phyloP scores from a whole-genome alignment of 2,113 vertebrate genomes.

The Pogona vitticeps region DNA sequence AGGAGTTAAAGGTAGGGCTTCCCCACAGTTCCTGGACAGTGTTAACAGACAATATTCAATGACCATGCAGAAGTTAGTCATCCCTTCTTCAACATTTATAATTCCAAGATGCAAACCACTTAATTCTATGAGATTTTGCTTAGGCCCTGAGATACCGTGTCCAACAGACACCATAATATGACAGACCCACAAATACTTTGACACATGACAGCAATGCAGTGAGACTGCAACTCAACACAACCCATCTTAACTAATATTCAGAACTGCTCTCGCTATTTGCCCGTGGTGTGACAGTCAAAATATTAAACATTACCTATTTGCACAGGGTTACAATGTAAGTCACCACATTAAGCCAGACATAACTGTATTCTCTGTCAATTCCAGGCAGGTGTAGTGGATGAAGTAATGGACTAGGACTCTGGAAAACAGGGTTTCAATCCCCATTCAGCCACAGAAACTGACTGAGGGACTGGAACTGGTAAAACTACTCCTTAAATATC shows the following conservation, averaged over 20 bases:
- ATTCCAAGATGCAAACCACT: not conserved
- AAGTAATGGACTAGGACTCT: too few species aligned
- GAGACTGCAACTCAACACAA: not conserved
- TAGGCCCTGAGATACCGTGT: not conserved
- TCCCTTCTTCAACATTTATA: not conserved
- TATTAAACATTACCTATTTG: not conserved
- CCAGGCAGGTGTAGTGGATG: too few species aligned
- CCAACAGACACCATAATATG: not conserved
- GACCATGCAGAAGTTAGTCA: not conserved
- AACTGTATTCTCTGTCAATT: too few species aligned
- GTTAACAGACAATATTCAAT: not conserved
- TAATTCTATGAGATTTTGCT: not conserved
- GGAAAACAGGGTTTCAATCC: too few species aligned
- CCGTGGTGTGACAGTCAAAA: not conserved
- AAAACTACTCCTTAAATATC: too few species aligned
- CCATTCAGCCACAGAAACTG: too few species aligned
- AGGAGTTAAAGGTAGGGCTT: slow-evolving; percentile 57
- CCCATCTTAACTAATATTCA: not conserved
- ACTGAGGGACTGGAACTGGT: too few species aligned
- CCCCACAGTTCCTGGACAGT: not conserved
- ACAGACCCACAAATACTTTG: not conserved
- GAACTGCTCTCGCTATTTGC: not conserved
- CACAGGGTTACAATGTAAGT: too few species aligned
- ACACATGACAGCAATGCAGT: not conserved
- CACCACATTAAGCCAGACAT: not conserved